Evolutionary conservation across 1,140 invertebrate species (phyloP), one percentile per base, ranked within the genome.

Genomic region (Nixonia krombeini): DNA sequence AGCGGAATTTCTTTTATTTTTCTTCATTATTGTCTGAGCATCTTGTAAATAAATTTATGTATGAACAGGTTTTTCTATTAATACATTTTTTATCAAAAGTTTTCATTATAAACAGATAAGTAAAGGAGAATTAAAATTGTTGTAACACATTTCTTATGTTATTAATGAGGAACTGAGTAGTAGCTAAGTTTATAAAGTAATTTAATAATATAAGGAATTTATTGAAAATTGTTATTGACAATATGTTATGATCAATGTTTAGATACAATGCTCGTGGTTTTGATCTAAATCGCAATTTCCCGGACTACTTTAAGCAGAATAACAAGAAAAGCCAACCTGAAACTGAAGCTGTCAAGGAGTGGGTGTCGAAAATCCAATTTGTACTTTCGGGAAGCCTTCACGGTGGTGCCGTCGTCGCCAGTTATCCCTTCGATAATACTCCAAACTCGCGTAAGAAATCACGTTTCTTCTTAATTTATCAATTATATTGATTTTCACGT

Each of bases 261-360:
- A 94, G 93, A 67, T 93, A 94, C 75, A 97, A 97, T 79, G 90
- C 94, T 0, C 89, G 91, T 33, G 94, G 94, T 1, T 95, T 92
- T 74, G 94, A 97, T 77, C 83, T 97, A 49, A 97, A 97, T 84
- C 89, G 94, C 40, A 96, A 96, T 83, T 97, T 96, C 84, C 94
- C 95, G 0, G 94, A 97, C 84, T 95, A 94, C 79, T 96, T 96
- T 84, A 95, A 94, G 75, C 89, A 91, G 72, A 96, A 96, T 81
- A 93, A 93, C 59, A 93, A 93, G 71, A 88, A 90, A 15, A 89
- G 91, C 1, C 94, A 96, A 80, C 94, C 95, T 1, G 97, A 99
- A 86, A 97, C 96, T 0, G 91, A 94, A 70, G 95, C 95, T 0
- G 94, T 99, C 1, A 97, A 98, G 83, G 91, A 95, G 73, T 97